These are phyloP conservation scores for Pterocles gutturalis DNA, from an alignment of 2,113 vertebrate genomes.

Conservation along the genomic window DNA sequence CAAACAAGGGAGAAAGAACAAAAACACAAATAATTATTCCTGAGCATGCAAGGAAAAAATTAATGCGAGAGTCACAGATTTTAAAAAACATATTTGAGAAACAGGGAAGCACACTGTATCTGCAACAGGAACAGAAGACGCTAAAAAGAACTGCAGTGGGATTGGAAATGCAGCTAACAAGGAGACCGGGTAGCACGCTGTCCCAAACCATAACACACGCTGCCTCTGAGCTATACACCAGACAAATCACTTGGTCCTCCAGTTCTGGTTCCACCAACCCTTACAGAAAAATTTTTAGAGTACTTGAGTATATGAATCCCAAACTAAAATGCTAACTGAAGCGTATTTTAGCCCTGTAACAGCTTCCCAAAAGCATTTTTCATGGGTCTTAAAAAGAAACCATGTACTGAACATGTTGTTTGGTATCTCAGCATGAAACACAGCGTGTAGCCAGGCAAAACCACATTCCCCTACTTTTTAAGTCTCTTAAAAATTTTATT, in stretches of 20 bases:
- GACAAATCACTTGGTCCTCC: not conserved
- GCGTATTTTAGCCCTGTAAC: not conserved
- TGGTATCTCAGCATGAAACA: not conserved
- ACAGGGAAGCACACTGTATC: rapidly evolving
- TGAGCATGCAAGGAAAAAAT: not conserved
- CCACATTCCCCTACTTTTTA: conserved; percentile 13
- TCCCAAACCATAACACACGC: no score
- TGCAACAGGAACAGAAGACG: not conserved
- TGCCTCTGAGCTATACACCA: not conserved
- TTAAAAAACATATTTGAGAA: not conserved
- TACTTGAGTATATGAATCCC: not conserved
- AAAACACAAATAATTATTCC: not conserved
- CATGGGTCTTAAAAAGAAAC: not conserved
- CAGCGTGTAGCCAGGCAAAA: not conserved
- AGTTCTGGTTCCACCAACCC: not conserved
- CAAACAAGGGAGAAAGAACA: not conserved
- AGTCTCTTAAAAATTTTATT: conserved; percentile 28
- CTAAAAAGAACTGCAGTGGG: not conserved
- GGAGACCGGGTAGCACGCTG: rapidly evolving
- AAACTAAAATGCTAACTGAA: not conserved
- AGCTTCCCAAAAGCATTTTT: not conserved
- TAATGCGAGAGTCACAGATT: not conserved
- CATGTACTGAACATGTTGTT: not conserved
- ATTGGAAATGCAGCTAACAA: not conserved
- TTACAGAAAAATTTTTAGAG: not conserved